Evolutionary conservation across 1,140 invertebrate genomes (phyloP).

Genomic region (Drosophila mayri): DNA sequence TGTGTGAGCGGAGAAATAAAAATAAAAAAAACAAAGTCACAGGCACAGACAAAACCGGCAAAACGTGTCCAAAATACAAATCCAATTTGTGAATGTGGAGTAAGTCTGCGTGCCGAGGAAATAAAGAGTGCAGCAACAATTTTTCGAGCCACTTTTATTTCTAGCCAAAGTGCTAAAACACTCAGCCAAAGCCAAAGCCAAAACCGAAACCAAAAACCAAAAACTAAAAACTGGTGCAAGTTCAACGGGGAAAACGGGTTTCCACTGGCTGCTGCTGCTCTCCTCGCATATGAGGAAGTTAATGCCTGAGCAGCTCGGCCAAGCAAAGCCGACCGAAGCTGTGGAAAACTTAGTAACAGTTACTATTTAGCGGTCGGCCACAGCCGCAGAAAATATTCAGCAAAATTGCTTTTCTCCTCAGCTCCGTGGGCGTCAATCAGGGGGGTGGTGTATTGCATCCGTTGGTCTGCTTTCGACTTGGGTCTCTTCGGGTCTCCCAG

Average conservation of each 20-base stretch:
- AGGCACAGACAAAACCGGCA: constrained; percentile 59
- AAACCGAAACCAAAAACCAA: constrained; percentile 26
- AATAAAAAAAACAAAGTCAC: not conserved
- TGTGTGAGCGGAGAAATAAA: constrained; percentile 7
- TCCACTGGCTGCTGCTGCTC: constrained; percentile 34
- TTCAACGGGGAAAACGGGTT: constrained; percentile 76
- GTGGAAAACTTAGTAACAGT: constrained; percentile 76
- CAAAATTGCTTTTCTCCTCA: constrained; percentile 66
- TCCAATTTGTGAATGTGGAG: constrained; percentile 61
- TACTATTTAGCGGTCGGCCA: constrained; percentile 71
- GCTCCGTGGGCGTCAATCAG: not conserved
- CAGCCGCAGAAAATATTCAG: constrained; percentile 61
- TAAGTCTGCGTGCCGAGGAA: constrained; percentile 70
- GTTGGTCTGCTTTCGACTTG: constrained; percentile 49
- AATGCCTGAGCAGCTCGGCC: constrained; percentile 60
- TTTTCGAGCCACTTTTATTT: constrained; percentile 63
- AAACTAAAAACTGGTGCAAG: constrained; percentile 73
- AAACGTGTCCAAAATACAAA: constrained; percentile 67
- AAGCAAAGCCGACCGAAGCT: constrained; percentile 29
- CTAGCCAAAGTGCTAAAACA: constrained; percentile 66
- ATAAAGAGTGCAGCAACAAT: constrained; percentile 35
- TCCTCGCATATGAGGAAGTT: constrained; percentile 70
- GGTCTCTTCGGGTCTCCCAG: constrained; percentile 26
- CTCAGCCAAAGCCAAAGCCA: constrained; percentile 39
- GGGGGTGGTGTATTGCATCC: constrained; percentile 28